Percentiles rank a stretch among this genome's conserved stretches.
Conservation (phyloP, 2,113 vertebrate genomes). For the Brachyhypopomus gauderio region DNA sequence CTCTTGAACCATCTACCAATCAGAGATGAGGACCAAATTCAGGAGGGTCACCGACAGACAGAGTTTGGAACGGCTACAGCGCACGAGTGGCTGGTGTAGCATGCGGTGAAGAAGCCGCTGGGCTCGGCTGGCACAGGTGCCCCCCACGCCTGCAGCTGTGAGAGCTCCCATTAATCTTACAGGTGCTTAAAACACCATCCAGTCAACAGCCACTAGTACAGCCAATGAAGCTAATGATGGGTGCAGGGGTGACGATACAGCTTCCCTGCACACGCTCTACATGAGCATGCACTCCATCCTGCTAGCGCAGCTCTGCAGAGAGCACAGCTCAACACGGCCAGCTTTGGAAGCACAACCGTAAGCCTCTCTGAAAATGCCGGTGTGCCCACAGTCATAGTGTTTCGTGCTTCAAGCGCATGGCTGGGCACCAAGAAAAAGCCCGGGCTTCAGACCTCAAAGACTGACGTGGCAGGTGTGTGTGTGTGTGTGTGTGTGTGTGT, state of each 20-base stretch:
- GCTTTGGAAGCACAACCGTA: conserved; percentile 32
- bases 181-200: conserved; percentile 52
- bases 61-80: conserved; percentile 16
- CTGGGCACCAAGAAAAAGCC: background rate
- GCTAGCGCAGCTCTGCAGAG: conserved; percentile 28
- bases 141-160: conserved; percentile 35
- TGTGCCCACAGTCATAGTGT: conserved; percentile 10
- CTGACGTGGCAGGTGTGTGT: too few relatives aligned
- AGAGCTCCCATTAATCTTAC: conserved; percentile 52
- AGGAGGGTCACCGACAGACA: conserved; percentile 32
- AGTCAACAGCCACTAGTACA: conserved; percentile 55
- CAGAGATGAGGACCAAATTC: conserved; percentile 23
- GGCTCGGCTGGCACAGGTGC: conserved; percentile 6
- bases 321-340: conserved; percentile 38
- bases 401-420: conserved; percentile 12
- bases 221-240: conserved; percentile 53
- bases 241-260: conserved; percentile 46
- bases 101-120: conserved; percentile 40
- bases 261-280: conserved; percentile 27
- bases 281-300: conserved; percentile 5
- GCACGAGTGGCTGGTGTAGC: conserved; percentile 47
- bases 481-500: too few relatives aligned
- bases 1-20: conserved; percentile 24
- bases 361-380: conserved; percentile 35
- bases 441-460: background rate